phyloP scores from a whole-genome alignment of 2,113 vertebrate genomes.

The Aleadryas rufinucha region DNA sequence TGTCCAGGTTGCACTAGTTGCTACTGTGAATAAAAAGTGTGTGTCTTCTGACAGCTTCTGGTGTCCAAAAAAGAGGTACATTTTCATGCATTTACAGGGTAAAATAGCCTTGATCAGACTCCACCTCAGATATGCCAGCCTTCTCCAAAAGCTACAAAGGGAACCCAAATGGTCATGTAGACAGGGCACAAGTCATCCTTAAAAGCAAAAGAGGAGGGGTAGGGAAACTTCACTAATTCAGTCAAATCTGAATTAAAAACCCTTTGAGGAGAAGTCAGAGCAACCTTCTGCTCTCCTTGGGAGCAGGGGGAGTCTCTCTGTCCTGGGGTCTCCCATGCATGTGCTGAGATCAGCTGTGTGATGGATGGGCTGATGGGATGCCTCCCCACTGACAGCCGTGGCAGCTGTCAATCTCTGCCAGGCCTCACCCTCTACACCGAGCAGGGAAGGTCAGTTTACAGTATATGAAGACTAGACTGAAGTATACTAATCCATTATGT shows the following conservation, averaged over 20 bases:
- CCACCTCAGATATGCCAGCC: background rate
- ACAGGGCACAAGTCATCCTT: background rate
- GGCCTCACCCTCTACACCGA: background rate
- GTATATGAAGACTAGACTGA: background rate
- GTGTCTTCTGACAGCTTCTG: background rate
- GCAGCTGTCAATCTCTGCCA: background rate
- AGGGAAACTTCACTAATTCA: background rate
- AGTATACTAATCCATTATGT: background rate
- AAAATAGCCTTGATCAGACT: background rate
- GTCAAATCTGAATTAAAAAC: background rate
- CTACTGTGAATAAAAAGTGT: background rate
- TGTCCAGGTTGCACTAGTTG: background rate
- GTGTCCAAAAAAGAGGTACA: background rate
- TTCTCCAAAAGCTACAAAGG: background rate
- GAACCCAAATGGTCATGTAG: rapidly evolving
- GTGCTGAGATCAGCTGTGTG: background rate
- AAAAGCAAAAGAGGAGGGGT: background rate
- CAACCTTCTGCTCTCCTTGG: background rate
- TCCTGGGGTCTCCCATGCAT: rapidly evolving
- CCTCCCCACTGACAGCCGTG: background rate
- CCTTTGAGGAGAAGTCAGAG: background rate
- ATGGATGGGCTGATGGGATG: background rate
- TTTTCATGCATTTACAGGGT: background rate
- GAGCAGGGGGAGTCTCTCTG: background rate
- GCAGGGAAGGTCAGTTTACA: background rate